Evolutionary conservation across 2,113 vertebrate species (phyloP), one percentile per base, ranked within the genome.

Genomic region (Ramphastos sulfuratus): DNA sequence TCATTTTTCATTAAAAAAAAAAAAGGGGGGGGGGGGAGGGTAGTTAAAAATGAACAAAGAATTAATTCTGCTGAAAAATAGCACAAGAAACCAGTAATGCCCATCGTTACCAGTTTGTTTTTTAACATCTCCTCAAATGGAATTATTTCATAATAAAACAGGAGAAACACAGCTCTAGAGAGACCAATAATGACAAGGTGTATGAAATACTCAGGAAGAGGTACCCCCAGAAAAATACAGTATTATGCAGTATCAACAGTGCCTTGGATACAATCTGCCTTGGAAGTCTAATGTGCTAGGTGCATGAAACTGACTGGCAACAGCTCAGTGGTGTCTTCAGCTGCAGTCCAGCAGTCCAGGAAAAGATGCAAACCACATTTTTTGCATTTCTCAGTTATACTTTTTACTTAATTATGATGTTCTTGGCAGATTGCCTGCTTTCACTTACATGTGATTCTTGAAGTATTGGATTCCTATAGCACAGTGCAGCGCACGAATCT

Each of bases 391-490:
- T 58, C 72, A 84, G 71, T 95, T 89, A 90, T 78, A 91, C 81
- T 64, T 77, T 95, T 73, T 87, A 76, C 44, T 79, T 63, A 92
- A 92, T 95, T 82, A 82, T 80, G 23, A 71, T 73, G 44, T 90
- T 88, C 87, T 96, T 92, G 81, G 94, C 71, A 82, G 87, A 85
- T 80, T 96, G 96, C 82, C 77, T 96, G 30, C 77, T 96, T 94
- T 96, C 84, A 96, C 78, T 96, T 96, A 39, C 60, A 89, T 80
- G 72, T 72, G 94, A 87, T 83, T 97, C 94, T 85, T 94, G 81
- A 72, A 93, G n/a, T 96, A 97, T 96, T 97, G 97, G 96, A 97
- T 98, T 97, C 95, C 96, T 92, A 96, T 88, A 96, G 75, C 60
- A 84, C 59, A 94, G 95, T 86, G 95, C 78, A 82, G 90, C 79